Percentiles rank a stretch among this genome's conserved stretches.
Evolutionary conservation across 2,888 invertebrate genomes (phyloP).

Genomic region (Stenolophus ochropezus): DNA sequence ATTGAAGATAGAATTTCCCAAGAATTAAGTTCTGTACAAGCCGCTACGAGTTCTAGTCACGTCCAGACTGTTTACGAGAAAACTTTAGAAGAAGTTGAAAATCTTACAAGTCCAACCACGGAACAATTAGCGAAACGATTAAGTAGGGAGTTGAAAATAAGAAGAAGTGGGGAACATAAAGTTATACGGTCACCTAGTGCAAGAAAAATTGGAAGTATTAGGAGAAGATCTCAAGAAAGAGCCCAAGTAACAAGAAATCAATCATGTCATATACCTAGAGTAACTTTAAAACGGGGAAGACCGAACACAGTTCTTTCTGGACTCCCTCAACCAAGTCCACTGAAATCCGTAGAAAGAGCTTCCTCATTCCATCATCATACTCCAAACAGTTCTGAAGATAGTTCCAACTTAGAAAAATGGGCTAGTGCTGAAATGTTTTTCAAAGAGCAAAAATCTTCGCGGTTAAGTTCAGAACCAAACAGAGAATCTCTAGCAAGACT

Average conservation of each 20-base stretch:
- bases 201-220: slow-evolving; percentile 85
- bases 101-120: slow-evolving; percentile 78
- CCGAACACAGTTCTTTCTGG: slow-evolving; percentile 74
- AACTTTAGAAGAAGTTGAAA: slow-evolving; percentile 82
- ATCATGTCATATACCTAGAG: slow-evolving; percentile 80
- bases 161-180: slow-evolving; percentile 81
- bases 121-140: slow-evolving; percentile 83
- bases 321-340: slow-evolving; percentile 65
- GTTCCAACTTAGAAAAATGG: slow-evolving; percentile 69
- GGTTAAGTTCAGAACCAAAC: slow-evolving; percentile 76
- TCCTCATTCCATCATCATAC: slow-evolving; percentile 64
- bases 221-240: slow-evolving; percentile 79
- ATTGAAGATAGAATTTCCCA: slow-evolving; percentile 83
- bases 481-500: slow-evolving; percentile 84
- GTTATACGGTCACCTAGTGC: slow-evolving; percentile 88
- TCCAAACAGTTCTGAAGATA: slow-evolving; percentile 44
- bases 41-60: slow-evolving; percentile 68
- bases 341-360: slow-evolving; percentile 60
- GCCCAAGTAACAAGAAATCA: slow-evolving; percentile 77
- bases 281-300: slow-evolving; percentile 75
- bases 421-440: slow-evolving; percentile 72
- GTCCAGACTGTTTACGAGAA: slow-evolving; percentile 85
- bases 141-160: slow-evolving; percentile 84
- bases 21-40: slow-evolving; percentile 76
- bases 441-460: slow-evolving; percentile 73